phyloP scores from a whole-genome alignment of 2,113 vertebrate species.

The Phalacrocorax aristotelis region DNA sequence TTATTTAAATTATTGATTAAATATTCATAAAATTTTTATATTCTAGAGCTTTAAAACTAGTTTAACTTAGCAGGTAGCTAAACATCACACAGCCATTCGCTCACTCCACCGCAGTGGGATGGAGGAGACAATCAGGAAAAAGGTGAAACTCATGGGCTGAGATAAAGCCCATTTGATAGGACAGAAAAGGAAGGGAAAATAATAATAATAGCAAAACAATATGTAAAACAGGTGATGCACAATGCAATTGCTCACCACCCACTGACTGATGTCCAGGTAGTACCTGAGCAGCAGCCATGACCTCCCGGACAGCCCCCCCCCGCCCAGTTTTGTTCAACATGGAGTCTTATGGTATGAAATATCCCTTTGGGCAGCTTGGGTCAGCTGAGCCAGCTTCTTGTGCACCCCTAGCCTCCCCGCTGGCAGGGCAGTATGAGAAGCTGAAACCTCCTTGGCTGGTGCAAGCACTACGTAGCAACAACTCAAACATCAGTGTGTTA shows the following conservation, averaged over 20 bases:
- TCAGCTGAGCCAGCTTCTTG: background rate
- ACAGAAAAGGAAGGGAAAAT: background rate
- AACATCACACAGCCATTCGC: background rate
- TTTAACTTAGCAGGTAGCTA: background rate
- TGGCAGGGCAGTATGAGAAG: background rate
- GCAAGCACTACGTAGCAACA: background rate
- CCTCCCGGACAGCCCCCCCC: background rate
- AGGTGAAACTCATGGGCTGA: background rate
- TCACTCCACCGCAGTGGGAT: background rate
- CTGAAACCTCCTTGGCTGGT: background rate
- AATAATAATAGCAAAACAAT: background rate
- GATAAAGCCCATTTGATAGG: background rate
- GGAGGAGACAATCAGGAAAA: background rate
- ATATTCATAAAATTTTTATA: background rate
- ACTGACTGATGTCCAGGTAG: background rate
- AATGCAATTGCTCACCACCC: background rate
- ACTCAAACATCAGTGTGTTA: background rate
- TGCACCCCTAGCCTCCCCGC: background rate
- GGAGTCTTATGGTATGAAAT: background rate
- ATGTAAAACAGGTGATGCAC: background rate
- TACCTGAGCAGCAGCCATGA: background rate
- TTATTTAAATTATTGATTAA: background rate
- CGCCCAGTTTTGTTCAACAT: background rate
- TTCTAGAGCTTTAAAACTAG: background rate
- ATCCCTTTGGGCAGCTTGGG: background rate